These are phyloP conservation scores for Apomyelois bistriatella DNA, from an alignment of 2,888 invertebrate genomes.

Conservation along the genomic window DNA sequence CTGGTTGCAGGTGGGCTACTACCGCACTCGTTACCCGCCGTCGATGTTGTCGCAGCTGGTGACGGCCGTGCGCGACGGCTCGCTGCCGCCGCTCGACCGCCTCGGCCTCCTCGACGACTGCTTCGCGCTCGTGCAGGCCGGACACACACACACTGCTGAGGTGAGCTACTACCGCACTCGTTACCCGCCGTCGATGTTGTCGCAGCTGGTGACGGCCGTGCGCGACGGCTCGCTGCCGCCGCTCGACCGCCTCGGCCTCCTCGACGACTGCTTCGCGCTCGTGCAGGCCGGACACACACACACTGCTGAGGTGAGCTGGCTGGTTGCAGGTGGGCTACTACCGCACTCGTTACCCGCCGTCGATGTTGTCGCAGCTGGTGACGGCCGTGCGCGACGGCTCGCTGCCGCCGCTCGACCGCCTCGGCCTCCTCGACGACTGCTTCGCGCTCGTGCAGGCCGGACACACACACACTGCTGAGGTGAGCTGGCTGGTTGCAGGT, in stretches of 20 bases:
- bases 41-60: slow-evolving; percentile 87
- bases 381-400: slow-evolving; percentile 89
- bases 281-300: slow-evolving; percentile 92
- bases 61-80: slow-evolving; percentile 88
- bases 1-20: slow-evolving; percentile 86
- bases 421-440: slow-evolving; percentile 94
- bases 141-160: slow-evolving; percentile 89
- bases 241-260: slow-evolving; percentile 91
- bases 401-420: slow-evolving; percentile 92
- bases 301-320: too few species aligned
- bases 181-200: slow-evolving; percentile 88
- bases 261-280: slow-evolving; percentile 95
- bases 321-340: slow-evolving; percentile 94
- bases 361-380: slow-evolving; percentile 87
- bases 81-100: slow-evolving; percentile 92
- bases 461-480: slow-evolving; percentile 88
- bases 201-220: slow-evolving; percentile 89
- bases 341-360: slow-evolving; percentile 90
- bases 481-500: too few species aligned
- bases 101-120: slow-evolving; percentile 94
- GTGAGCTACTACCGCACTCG: slow-evolving; percentile 91
- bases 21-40: slow-evolving; percentile 91
- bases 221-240: slow-evolving; percentile 89
- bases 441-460: slow-evolving; percentile 96
- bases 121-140: slow-evolving; percentile 95